Evolutionary conservation across 2,797 vertebrate species (phyloP).

Genomic region (Morus bassanus): DNA sequence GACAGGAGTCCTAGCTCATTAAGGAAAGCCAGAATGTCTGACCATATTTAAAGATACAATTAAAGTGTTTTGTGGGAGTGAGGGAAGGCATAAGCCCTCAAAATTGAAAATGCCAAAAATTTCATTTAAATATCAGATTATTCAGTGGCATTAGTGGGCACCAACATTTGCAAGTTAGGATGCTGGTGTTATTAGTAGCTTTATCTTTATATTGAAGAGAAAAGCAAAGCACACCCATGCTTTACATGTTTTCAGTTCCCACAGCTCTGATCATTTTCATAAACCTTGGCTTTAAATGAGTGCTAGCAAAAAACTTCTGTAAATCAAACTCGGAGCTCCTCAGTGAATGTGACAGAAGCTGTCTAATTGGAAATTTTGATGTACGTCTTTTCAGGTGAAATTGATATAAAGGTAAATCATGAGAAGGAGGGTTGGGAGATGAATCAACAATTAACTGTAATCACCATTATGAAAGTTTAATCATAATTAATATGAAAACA

Average conservation of each 20-base stretch:
- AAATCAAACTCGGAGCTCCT: conserved; percentile 32
- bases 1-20: conserved; percentile 7
- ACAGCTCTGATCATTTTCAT: background rate
- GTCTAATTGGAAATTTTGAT: conserved; percentile 64
- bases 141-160: background rate
- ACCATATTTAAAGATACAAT: conserved; percentile 31
- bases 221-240: background rate
- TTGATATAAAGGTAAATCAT: conserved; percentile 53
- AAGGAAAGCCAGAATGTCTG: conserved; percentile 43
- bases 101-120: conserved; percentile 28
- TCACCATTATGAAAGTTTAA: conserved; percentile 69
- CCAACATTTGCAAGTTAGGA: background rate
- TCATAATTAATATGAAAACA: conserved; percentile 72
- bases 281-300: conserved; percentile 19
- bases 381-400: conserved; percentile 58
- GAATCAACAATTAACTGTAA: conserved; percentile 71
- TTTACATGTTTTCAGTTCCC: background rate
- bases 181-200: background rate
- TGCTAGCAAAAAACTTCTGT: conserved; percentile 24
- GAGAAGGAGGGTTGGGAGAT: conserved; percentile 53
- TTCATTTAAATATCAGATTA: conserved; percentile 53
- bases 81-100: background rate
- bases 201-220: background rate
- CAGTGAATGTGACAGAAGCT: conserved; percentile 24
- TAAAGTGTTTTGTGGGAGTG: conserved; percentile 16